phyloP scores from a whole-genome alignment of 2,113 vertebrate genomes.

The Rutilus rutilus region DNA sequence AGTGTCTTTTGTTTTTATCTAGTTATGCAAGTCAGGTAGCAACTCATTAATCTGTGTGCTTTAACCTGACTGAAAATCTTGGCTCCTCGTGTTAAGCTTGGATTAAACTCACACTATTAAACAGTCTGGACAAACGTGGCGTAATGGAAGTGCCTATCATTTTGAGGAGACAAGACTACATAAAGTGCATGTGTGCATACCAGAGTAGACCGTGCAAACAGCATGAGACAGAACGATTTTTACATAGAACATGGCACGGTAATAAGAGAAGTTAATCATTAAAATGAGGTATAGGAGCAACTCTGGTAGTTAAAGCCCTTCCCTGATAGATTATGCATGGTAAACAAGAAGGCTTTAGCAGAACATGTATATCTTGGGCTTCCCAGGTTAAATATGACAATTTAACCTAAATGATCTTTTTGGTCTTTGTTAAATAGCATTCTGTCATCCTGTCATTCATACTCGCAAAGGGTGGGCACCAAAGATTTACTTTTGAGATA shows the following conservation, averaged over 20 bases:
- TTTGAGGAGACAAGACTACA: too few species aligned
- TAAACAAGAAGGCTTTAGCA: neutral
- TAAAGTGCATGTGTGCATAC: too few species aligned
- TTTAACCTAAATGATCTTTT: neutral
- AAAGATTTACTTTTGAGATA: too few species aligned
- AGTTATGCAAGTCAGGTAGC: slow-evolving; percentile 35
- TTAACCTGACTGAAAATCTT: slow-evolving; percentile 11
- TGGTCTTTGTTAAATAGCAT: neutral
- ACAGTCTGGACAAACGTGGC: slow-evolving; percentile 2
- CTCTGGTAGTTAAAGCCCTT: neutral
- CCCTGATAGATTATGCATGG: neutral
- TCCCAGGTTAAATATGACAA: neutral
- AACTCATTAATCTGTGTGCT: slow-evolving; percentile 23
- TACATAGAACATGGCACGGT: too few species aligned
- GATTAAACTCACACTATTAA: slow-evolving; percentile 20
- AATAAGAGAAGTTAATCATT: slow-evolving; percentile 33
- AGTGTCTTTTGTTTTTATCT: slow-evolving; percentile 26
- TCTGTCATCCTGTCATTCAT: neutral
- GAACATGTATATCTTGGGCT: neutral
- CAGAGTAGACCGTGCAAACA: too few species aligned
- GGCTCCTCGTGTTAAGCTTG: slow-evolving; percentile 14
- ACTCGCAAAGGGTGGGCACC: neutral
- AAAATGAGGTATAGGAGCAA: neutral
- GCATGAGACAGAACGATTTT: too few species aligned
- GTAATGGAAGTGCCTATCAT: slow-evolving; percentile 24